Evolutionary conservation across 2,113 vertebrate genomes (phyloP), one percentile per base, ranked within the genome.

Genomic region (Manacus vitellinus): DNA sequence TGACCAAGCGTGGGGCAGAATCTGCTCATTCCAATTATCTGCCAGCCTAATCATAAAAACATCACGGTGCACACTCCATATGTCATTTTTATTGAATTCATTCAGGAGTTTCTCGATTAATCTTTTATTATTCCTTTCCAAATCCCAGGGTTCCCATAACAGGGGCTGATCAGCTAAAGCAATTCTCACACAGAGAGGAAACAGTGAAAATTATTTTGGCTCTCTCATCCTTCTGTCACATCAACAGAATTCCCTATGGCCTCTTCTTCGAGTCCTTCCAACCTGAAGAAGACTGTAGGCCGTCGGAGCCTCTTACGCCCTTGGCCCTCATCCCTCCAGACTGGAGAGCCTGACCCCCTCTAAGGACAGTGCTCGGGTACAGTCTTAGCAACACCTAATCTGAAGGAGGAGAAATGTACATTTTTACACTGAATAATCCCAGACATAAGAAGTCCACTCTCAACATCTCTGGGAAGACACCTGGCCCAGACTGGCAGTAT

Each of bases 41-140:
- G 95, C 97, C 97, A 98, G 95, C 93, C 97, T 98, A 97, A 98
- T 98, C 97, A 98, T 97, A 97, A 97, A 97, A 98, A 97, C 97
- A 98, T 97, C 96, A 97, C 84, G 80, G 97, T 95, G 63, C 93
- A 97, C 24, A 94, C 95, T 98, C 97, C 97, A 97, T 97, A 98
- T 98, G 97, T 97, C 97, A 98, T 98, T 98, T 98, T 97, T 98
- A 98, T 98, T 88, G 95, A 97, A 98, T 98, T 98, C 97, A 98
- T 98, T 98, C 97, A 97, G 94, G 95, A 97, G 98, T 97, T 98
- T 98, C 97, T 98, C 97, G 87, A 98, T 98, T 98, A 98, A 98
- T 98, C 97, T 97, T 98, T 98, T 98, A 98, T 98, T 98, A 98
- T 98, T 98, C 97, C 96, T 96, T 97, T 98, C 97, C 93, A 97